Base-by-base conservation (phyloP, 2,888 invertebrate species). In the Ceriagrion tenellum region DNA sequence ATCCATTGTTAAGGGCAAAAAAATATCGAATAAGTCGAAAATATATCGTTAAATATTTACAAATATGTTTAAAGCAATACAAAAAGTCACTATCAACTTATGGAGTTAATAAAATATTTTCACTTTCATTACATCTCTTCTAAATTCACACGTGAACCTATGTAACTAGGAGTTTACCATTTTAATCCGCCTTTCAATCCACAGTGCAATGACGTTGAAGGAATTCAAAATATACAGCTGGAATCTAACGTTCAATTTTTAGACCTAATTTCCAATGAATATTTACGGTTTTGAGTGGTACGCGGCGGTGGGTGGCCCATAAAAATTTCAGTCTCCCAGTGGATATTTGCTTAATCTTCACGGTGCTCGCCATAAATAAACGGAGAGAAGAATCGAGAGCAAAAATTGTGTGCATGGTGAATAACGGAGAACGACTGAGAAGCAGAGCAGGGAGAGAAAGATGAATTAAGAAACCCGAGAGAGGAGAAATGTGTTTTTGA, bases 311-410 rank as follows among this genome's bases (percentile, higher is more conserved):
- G 30, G 81, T 13, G 4, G 18, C 35, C 13, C 30, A 81, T 30
- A 35, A 35, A 81, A 81, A 35, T 81, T 81, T 81, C 35, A 81
- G 13, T 81, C 35, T 35, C 81, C 35, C 81, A 16, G 81, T 35
- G 81, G 81, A 81, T 81, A 81, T 81, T 81, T 81, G 81, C 81
- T 35, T 81, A 81, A 81, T 81, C 81, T 30, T 35, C 81, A 12
- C n/a, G 16, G 81, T 81, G 30, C n/a, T 81, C 30, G 13, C 89
- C 6, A 26, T 2, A 47, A 13, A n/a, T n/a, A n/a, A 6, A 16
- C 13, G 55, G 26, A 55, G 26, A 55, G 47, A 2, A 26, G 55
- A 89, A 55, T 89, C 12, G 55, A 55, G 47, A 55, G 55, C 16
- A 20, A 26, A 20, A 26, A 0, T 12, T 55, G 55, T 26, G 89